Percentiles rank a stretch among this genome's conserved stretches.
Evolutionary conservation across 2,797 vertebrate species (phyloP).

Genomic region (Catharus ustulatus): DNA sequence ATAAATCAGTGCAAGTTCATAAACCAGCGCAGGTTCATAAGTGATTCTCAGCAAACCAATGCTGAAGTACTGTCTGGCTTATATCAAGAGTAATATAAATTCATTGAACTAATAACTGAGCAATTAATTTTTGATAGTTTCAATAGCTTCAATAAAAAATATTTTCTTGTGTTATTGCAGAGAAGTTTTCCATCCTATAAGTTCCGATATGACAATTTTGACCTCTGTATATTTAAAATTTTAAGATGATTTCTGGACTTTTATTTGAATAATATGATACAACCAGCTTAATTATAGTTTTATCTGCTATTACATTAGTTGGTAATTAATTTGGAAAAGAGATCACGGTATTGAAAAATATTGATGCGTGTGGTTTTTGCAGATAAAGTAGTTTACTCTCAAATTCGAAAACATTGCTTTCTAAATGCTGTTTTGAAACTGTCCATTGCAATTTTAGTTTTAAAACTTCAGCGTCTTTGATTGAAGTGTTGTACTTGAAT

Average conservation of each 20-base stretch:
- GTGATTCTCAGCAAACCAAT: neutral
- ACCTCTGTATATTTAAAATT: neutral
- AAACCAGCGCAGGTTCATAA: neutral
- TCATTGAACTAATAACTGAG: neutral
- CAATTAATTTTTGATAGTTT: neutral
- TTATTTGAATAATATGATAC: neutral
- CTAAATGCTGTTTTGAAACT: neutral
- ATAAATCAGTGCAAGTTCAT: neutral
- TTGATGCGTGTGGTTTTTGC: neutral
- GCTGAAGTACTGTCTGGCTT: neutral
- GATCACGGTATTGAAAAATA: neutral
- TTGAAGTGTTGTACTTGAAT: neutral
- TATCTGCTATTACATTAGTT: neutral
- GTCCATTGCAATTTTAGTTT: neutral
- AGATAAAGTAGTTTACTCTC: neutral
- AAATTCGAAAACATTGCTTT: neutral
- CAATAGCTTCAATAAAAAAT: neutral
- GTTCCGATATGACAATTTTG: neutral
- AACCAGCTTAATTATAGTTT: neutral
- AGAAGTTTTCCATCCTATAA: neutral
- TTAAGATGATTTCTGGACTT: neutral
- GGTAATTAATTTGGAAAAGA: neutral
- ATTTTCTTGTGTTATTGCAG: neutral
- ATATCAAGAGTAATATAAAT: neutral
- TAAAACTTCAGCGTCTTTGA: neutral